phyloP scores from a whole-genome alignment of 92 coral and sea anemone genomes.

The Epizoanthus scotinus region DNA sequence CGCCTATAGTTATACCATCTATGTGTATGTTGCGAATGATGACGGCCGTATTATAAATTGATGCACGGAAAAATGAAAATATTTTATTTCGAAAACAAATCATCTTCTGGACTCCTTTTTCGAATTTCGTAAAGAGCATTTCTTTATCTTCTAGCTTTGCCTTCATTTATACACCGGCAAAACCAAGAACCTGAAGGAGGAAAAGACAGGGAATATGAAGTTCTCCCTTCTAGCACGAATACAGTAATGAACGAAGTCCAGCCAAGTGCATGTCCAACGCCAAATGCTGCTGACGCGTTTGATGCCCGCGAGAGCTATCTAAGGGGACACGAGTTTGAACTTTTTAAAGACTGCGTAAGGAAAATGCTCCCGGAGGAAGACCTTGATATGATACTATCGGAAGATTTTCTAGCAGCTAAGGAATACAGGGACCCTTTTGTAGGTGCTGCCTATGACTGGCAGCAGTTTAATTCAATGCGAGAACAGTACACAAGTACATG shows the following conservation, averaged over 20 bases:
- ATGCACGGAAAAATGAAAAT: too few species aligned
- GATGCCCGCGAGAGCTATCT: slow-evolving; percentile 15
- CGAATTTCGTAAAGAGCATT: too few species aligned
- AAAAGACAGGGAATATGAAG: slow-evolving; percentile 3
- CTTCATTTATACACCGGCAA: slow-evolving; percentile 5
- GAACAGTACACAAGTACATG: background rate
- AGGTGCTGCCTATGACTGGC: background rate
- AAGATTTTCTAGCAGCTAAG: background rate
- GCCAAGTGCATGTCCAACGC: slow-evolving; percentile 2
- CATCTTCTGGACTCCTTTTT: too few species aligned
- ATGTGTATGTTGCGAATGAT: too few species aligned
- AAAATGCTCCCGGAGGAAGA: slow-evolving; percentile 9
- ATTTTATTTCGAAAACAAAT: too few species aligned
- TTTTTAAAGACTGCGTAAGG: background rate
- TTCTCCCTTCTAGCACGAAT: slow-evolving; percentile 2
- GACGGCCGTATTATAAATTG: too few species aligned
- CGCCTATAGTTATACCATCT: too few species aligned
- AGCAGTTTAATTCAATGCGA: background rate
- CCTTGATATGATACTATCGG: background rate
- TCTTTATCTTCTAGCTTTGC: too few species aligned
- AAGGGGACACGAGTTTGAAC: slow-evolving; percentile 1
- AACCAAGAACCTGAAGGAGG: slow-evolving; percentile 1
- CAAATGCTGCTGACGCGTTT: background rate
- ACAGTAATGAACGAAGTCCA: background rate
- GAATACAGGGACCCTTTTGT: background rate